phyloP scores from a whole-genome alignment of 2,888 invertebrate genomes.

The Campaea margaritaria region DNA sequence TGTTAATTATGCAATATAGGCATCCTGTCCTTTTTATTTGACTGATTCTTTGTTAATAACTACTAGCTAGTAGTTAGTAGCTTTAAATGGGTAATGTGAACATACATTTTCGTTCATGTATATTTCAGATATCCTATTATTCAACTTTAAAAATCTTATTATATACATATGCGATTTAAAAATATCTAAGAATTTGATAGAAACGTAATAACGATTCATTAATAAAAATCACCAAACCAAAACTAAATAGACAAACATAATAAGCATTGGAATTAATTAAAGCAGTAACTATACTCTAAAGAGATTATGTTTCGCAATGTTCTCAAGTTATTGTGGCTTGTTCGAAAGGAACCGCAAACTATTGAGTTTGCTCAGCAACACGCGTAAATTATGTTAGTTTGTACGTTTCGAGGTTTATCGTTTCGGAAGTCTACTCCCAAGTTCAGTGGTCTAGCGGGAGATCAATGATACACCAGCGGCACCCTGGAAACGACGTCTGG shows the following conservation, averaged over 20 bases:
- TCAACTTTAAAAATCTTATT: too few species aligned
- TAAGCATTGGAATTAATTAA: constrained; percentile 25
- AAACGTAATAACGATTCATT: background rate
- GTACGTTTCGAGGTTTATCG: constrained; percentile 29
- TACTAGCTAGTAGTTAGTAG: too few species aligned
- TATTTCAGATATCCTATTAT: too few species aligned
- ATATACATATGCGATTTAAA: too few species aligned
- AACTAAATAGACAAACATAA: constrained; percentile 12
- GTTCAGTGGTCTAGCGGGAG: constrained; percentile 39
- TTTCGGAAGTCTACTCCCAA: constrained; percentile 29
- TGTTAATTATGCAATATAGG: too few species aligned
- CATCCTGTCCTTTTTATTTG: too few species aligned
- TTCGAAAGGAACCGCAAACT: constrained; percentile 42
- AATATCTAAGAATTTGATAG: background rate
- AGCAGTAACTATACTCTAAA: constrained; percentile 20
- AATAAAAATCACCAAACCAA: constrained; percentile 19
- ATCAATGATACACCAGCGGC: constrained; percentile 41
- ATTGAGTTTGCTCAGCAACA: constrained; percentile 34
- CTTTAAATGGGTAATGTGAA: too few species aligned
- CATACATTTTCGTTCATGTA: too few species aligned
- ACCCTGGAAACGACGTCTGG: constrained; percentile 47
- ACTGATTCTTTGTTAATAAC: too few species aligned
- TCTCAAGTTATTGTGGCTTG: constrained; percentile 43
- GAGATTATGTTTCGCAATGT: constrained; percentile 38
- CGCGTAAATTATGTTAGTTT: constrained; percentile 18